Percentiles rank a stretch among this genome's conserved stretches.
phyloP scores from a whole-genome alignment of 2,113 vertebrate species.

The Columbina picui region DNA sequence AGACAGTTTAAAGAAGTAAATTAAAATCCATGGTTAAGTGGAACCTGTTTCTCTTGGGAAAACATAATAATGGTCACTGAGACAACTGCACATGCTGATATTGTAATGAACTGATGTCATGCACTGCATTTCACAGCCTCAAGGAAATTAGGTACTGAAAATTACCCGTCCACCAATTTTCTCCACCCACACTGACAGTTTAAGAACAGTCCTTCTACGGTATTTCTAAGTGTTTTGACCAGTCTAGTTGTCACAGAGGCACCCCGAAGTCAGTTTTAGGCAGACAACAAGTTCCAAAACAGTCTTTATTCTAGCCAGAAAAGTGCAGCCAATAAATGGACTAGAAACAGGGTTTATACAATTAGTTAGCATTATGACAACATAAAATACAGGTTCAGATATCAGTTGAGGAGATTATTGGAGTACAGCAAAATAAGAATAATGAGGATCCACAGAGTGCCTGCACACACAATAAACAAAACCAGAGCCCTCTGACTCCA shows the following conservation, averaged over 20 bases:
- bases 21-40: not conserved
- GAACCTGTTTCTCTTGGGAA: not conserved
- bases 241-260: not conserved
- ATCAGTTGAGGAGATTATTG: too few species aligned
- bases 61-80: conserved; percentile 15
- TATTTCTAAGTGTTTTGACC: not conserved
- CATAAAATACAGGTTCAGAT: too few species aligned
- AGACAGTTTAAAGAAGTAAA: not conserved
- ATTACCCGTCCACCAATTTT: not conserved
- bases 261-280: too few species aligned
- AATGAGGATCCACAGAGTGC: too few species aligned
- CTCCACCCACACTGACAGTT: not conserved
- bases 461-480: too few species aligned
- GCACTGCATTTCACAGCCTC: not conserved
- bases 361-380: too few species aligned
- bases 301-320: too few species aligned
- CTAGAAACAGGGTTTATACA: too few species aligned
- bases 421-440: too few species aligned
- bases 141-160: not conserved
- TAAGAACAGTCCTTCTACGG: not conserved
- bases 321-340: too few species aligned
- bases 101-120: not conserved
- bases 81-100: not conserved
- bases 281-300: too few species aligned
- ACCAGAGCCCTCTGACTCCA: too few species aligned